Evolutionary conservation across 1,140 invertebrate species (phyloP).

Genomic region (Phthorimaea operculella): DNA sequence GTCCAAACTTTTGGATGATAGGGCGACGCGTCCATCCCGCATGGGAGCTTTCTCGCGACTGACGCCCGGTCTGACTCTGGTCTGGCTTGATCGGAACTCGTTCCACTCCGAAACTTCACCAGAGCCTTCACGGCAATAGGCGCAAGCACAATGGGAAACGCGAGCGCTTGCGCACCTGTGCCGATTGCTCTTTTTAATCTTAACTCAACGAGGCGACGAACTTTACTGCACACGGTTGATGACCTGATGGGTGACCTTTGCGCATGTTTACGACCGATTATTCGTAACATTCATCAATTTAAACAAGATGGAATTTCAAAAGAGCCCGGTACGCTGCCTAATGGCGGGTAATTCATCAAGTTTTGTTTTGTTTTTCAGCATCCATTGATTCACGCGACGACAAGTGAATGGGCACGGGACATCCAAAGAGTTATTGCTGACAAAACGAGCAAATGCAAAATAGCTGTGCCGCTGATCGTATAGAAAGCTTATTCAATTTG

Average conservation of each 20-base stretch:
- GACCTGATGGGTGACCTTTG: conserved; percentile 7
- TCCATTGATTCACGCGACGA: conserved; percentile 22
- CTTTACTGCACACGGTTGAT: conserved; percentile 38
- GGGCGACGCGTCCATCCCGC: background rate
- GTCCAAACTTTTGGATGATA: background rate
- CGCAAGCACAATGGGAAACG: conserved; percentile 31
- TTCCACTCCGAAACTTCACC: conserved; percentile 12
- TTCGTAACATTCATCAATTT: background rate
- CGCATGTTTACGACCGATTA: background rate
- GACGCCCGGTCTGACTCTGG: background rate
- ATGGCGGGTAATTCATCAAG: conserved; percentile 29
- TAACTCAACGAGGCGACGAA: conserved; percentile 33
- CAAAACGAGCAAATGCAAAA: conserved; percentile 15
- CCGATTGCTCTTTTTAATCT: conserved; percentile 32
- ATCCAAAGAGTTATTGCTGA: conserved; percentile 19
- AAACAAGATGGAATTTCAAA: background rate
- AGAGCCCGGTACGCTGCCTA: conserved; percentile 2
- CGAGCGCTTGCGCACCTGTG: conserved; percentile 48
- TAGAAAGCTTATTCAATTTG: too few species aligned
- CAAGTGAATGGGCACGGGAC: conserved; percentile 31
- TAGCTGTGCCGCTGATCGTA: too few species aligned
- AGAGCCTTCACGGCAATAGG: conserved; percentile 33
- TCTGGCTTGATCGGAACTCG: conserved; percentile 17
- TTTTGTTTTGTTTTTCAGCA: conserved; percentile 20
- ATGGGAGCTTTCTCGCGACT: background rate